These are phyloP conservation scores for Emys orbicularis DNA, from an alignment of 2,797 vertebrate genomes.

Conservation along the genomic window DNA sequence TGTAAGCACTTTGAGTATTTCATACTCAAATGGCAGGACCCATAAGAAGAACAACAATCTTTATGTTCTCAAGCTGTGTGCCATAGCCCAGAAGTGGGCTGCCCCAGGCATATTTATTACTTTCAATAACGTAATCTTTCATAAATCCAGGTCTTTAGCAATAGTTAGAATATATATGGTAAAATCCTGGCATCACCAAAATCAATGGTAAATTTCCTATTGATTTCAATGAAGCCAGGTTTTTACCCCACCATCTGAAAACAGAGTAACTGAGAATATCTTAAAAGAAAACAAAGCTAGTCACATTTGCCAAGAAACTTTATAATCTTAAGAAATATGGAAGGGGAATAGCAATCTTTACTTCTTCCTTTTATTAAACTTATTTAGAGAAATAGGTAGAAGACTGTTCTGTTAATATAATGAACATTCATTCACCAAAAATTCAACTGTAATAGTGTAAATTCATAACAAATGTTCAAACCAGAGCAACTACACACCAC, in stretches of 20 bases:
- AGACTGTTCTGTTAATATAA: not conserved
- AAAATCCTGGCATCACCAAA: not conserved
- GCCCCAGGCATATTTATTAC: not conserved
- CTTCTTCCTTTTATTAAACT: not conserved
- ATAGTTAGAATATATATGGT: not conserved
- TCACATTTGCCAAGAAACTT: not conserved
- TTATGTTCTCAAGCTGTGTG: not conserved
- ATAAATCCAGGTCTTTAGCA: not conserved
- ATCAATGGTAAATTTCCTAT: not conserved
- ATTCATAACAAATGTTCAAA: not conserved
- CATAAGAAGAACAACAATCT: not conserved
- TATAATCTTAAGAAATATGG: not conserved
- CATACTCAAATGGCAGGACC: not conserved
- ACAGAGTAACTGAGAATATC: not conserved
- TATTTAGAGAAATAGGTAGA: not conserved
- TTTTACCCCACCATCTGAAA: not conserved
- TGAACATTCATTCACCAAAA: not conserved
- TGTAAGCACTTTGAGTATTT: not conserved
- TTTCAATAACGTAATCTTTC: not conserved
- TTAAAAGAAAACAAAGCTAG: not conserved
- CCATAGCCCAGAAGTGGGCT: not conserved
- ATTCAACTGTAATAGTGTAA: not conserved
- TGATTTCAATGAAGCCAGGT: not conserved
- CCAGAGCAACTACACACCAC: not conserved
- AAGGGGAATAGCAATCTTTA: not conserved